These are phyloP conservation scores for Nematopogon swammerdamellus DNA, from an alignment of 2,888 invertebrate genomes.

Conservation along the genomic window DNA sequence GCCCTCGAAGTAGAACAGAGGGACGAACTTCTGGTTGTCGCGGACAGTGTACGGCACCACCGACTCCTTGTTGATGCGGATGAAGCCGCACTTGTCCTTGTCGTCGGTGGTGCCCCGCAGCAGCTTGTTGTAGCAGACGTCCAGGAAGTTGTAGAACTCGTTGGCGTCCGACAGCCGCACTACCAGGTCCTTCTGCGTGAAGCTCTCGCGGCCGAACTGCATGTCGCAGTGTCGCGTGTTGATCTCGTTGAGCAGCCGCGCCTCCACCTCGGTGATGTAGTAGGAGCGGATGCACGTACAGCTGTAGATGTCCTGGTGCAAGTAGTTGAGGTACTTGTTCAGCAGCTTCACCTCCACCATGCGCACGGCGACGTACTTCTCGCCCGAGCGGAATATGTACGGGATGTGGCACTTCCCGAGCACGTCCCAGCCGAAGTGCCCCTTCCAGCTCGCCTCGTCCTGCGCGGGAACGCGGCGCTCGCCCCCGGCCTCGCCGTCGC, in stretches of 20 bases:
- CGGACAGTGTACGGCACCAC: slow-evolving; percentile 90
- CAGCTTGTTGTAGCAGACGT: slow-evolving; percentile 84
- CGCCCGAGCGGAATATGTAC: slow-evolving; percentile 78
- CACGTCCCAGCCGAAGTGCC: slow-evolving; percentile 89
- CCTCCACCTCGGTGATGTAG: slow-evolving; percentile 89
- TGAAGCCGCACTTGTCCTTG: slow-evolving; percentile 84
- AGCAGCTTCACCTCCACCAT: slow-evolving; percentile 91
- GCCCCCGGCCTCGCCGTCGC: slow-evolving; percentile 26
- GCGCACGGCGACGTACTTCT: slow-evolving; percentile 89
- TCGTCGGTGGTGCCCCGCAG: slow-evolving; percentile 65
- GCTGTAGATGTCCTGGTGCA: slow-evolving; percentile 87
- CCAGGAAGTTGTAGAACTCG: slow-evolving; percentile 87
- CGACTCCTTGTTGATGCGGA: slow-evolving; percentile 88
- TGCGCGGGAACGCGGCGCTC: slow-evolving; percentile 45
- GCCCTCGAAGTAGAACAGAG: slow-evolving; percentile 83
- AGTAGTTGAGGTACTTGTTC: slow-evolving; percentile 82
- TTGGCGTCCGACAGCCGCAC: slow-evolving; percentile 85
- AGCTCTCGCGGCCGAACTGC: slow-evolving; percentile 84
- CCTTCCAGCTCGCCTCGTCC: slow-evolving; percentile 75
- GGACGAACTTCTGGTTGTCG: slow-evolving; percentile 82
- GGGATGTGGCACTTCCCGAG: slow-evolving; percentile 86
- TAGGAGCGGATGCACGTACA: slow-evolving; percentile 91
- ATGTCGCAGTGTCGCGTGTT: slow-evolving; percentile 90
- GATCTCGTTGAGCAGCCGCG: slow-evolving; percentile 86
- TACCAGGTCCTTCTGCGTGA: slow-evolving; percentile 85